Conservation (phyloP, 1,140 invertebrate genomes). For the Hycleus phaleratus region DNA sequence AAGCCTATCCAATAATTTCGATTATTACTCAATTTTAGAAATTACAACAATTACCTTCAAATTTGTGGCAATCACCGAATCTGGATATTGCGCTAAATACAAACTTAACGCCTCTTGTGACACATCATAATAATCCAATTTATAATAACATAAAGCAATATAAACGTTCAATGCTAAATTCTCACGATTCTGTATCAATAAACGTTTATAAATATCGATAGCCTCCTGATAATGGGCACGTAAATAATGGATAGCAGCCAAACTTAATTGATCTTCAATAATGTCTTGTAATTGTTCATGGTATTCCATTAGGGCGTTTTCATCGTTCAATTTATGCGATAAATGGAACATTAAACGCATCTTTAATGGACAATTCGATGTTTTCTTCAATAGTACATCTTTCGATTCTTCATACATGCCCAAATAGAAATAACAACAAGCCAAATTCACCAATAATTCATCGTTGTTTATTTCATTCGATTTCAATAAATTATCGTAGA, state of each 20-base stretch:
- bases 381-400: conserved; percentile 51
- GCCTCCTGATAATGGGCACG: conserved; percentile 96
- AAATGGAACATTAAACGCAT: conserved; percentile 86
- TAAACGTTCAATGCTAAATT: conserved; percentile 95
- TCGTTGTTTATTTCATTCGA: conserved; percentile 35
- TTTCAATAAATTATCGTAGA: conserved; percentile 50
- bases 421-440: conserved; percentile 92
- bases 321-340: conserved; percentile 85
- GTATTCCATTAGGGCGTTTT: conserved; percentile 70
- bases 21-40: neutral
- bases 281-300: conserved; percentile 80
- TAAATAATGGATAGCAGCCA: conserved; percentile 95
- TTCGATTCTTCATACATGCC: conserved; percentile 61
- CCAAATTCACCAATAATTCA: conserved; percentile 66
- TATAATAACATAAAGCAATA: conserved; percentile 96
- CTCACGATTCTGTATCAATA: conserved; percentile 86
- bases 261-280: conserved; percentile 88
- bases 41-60: conserved; percentile 63
- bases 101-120: conserved; percentile 91
- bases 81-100: conserved; percentile 87
- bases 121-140: conserved; percentile 87
- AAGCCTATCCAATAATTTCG: conserved; percentile 28
- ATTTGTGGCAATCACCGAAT: conserved; percentile 92
- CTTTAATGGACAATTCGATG: conserved; percentile 54
- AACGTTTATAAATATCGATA: conserved; percentile 96